Percentiles rank a stretch among this genome's conserved stretches.
These are phyloP conservation scores for Austrofundulus limnaeus DNA, from an alignment of 2,113 vertebrate species.

Conservation along the genomic window DNA sequence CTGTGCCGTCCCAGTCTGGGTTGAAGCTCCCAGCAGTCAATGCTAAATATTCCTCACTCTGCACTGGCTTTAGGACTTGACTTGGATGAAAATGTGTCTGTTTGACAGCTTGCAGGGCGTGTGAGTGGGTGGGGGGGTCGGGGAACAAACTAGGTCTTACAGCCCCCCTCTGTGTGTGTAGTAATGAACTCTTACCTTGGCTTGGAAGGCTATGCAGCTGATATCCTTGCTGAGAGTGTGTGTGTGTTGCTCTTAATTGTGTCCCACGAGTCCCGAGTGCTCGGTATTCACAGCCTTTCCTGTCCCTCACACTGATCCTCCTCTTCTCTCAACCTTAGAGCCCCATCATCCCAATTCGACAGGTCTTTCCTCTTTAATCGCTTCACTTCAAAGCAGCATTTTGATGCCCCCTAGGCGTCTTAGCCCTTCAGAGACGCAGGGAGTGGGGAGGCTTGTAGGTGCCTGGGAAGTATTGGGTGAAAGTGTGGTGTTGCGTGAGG, in stretches of 20 bases:
- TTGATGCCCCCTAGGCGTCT: slow-evolving; percentile 50
- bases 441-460: slow-evolving; percentile 48
- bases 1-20: slow-evolving; percentile 9
- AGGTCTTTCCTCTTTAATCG: slow-evolving; percentile 75
- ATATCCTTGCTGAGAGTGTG: slow-evolving; percentile 63
- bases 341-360: slow-evolving; percentile 64
- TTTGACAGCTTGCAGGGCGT: slow-evolving; percentile 33
- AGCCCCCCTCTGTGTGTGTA: slow-evolving; percentile 39
- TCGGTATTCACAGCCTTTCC: slow-evolving; percentile 66
- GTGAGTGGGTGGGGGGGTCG: slow-evolving; percentile 28
- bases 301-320: slow-evolving; percentile 66
- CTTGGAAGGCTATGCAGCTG: slow-evolving; percentile 54
- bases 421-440: slow-evolving; percentile 46
- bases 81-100: slow-evolving; percentile 54
- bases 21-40: slow-evolving; percentile 32
- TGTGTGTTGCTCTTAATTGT: slow-evolving; percentile 76
- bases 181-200: slow-evolving; percentile 70
- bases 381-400: slow-evolving; percentile 69
- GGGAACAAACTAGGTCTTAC: slow-evolving; percentile 51
- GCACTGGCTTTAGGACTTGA: slow-evolving; percentile 52
- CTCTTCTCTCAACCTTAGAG: slow-evolving; percentile 52
- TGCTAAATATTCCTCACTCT: slow-evolving; percentile 39
- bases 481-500: slow-evolving; percentile 38
- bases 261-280: slow-evolving; percentile 64
- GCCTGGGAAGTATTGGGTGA: slow-evolving; percentile 58